phyloP scores from a whole-genome alignment of 2,888 invertebrate genomes.

The Pogonocherus hispidulus region DNA sequence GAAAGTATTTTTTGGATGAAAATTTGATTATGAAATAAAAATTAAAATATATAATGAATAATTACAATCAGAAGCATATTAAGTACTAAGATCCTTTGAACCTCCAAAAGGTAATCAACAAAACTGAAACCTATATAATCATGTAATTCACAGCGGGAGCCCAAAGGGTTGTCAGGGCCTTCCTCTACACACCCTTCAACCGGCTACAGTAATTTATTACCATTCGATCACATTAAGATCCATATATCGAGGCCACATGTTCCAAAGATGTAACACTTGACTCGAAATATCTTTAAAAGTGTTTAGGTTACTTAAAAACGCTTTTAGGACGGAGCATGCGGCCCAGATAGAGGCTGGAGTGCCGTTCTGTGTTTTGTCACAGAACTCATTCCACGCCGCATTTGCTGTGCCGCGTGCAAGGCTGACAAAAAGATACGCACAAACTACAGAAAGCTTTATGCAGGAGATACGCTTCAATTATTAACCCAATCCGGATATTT shows the following conservation, averaged over 20 bases:
- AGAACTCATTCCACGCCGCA: conserved; percentile 33
- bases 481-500: conserved; percentile 45
- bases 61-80: no score
- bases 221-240: conserved; percentile 46
- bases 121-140: not conserved
- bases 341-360: conserved; percentile 57
- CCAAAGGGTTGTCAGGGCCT: not conserved
- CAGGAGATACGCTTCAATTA: conserved; percentile 45
- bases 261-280: conserved; percentile 57
- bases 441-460: conserved; percentile 36
- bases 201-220: conserved; percentile 43
- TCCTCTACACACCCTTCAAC: conserved; percentile 7
- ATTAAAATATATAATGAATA: no score
- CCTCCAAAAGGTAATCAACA: not conserved
- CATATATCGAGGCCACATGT: conserved; percentile 57
- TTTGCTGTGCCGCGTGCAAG: conserved; percentile 33
- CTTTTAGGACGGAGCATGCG: conserved; percentile 61
- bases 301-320: conserved; percentile 67
- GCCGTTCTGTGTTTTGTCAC: conserved; percentile 62
- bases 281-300: conserved; percentile 64
- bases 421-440: conserved; percentile 37
- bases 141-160: conserved; percentile 12
- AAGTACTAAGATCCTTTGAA: no score
- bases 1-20: no score
- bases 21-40: no score